These are phyloP conservation scores for Himalopsyche kuldschensis DNA, from an alignment of 2,888 invertebrate species.

Conservation along the genomic window DNA sequence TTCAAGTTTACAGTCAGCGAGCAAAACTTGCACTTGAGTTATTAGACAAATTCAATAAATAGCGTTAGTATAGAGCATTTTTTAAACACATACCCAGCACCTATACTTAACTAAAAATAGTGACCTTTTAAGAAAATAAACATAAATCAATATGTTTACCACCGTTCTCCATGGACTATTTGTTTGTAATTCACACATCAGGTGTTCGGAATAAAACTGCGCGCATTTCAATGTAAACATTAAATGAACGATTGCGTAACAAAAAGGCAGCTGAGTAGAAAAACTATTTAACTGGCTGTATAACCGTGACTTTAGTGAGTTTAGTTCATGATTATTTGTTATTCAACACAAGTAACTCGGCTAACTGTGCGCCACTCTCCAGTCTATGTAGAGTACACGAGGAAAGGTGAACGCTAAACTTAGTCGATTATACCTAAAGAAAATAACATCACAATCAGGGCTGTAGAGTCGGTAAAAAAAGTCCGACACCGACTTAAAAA, in stretches of 20 bases:
- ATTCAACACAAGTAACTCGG: background rate
- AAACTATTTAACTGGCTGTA: background rate
- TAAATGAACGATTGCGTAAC: background rate
- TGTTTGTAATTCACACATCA: background rate
- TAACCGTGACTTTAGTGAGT: background rate
- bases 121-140: too few relatives aligned
- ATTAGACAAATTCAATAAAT: too few relatives aligned
- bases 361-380: background rate
- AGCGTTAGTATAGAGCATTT: too few relatives aligned
- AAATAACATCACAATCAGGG: too few relatives aligned
- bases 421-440: too few relatives aligned
- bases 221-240: background rate
- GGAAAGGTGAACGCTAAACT: background rate
- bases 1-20: too few relatives aligned
- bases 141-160: background rate
- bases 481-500: too few relatives aligned
- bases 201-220: background rate
- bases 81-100: too few relatives aligned
- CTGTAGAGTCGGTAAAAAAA: too few relatives aligned
- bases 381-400: background rate
- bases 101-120: too few relatives aligned
- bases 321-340: background rate
- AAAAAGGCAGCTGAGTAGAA: background rate
- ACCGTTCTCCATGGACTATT: background rate
- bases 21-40: too few relatives aligned